Conservation (phyloP, 2,797 vertebrate species). For the Falco berigora region DNA sequence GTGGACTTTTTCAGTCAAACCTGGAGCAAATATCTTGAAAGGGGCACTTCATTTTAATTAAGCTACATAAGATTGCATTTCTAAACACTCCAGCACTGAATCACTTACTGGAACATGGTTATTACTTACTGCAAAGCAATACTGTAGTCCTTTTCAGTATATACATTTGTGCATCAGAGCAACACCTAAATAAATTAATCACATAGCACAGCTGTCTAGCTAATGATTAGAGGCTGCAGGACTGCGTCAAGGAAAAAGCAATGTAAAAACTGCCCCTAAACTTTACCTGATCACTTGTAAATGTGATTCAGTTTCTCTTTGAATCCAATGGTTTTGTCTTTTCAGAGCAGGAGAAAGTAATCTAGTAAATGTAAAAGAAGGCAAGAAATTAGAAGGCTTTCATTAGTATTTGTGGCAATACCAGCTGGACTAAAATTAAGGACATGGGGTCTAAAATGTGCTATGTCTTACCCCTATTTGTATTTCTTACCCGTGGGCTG, state of each 20-base stretch:
- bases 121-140: constrained; percentile 58
- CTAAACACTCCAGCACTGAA: constrained; percentile 56
- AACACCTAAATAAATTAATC: constrained; percentile 67
- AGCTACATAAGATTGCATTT: constrained; percentile 55
- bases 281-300: background rate
- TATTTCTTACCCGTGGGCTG: background rate
- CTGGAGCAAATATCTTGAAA: constrained; percentile 52
- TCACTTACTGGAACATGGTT: constrained; percentile 57
- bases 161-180: constrained; percentile 50
- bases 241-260: background rate
- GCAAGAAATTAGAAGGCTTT: background rate
- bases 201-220: constrained; percentile 36
- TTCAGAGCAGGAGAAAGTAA: background rate
- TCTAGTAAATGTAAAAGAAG: background rate
- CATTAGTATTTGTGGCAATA: background rate
- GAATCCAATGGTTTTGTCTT: background rate
- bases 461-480: background rate
- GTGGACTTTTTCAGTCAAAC: constrained; percentile 44
- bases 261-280: background rate
- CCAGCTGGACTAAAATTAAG: background rate
- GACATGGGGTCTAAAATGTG: background rate
- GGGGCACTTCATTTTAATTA: constrained; percentile 61
- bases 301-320: background rate
- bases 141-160: constrained; percentile 60
- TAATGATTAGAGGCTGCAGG: constrained; percentile 19